These are phyloP conservation scores for Subanguina moxae DNA, from an alignment of 1,140 invertebrate genomes.

Conservation along the genomic window DNA sequence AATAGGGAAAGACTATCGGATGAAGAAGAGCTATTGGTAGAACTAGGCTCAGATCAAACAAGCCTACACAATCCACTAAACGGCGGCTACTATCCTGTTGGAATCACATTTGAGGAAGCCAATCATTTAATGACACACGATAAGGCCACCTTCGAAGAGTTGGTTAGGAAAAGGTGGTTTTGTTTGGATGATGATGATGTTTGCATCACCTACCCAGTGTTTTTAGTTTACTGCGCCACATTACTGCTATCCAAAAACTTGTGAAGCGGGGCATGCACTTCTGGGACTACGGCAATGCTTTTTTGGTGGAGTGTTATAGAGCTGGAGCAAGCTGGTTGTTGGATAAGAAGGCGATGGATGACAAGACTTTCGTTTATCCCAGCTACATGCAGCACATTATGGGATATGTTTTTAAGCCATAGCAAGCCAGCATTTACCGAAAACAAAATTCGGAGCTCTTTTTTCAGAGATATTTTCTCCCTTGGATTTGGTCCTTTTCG, in stretches of 20 bases:
- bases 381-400: constrained; percentile 73
- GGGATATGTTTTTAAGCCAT: constrained; percentile 64
- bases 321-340: constrained; percentile 62
- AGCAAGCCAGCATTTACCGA: neutral
- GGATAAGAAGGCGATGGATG: constrained; percentile 56
- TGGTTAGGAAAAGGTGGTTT: constrained; percentile 66
- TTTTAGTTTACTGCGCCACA: constrained; percentile 65
- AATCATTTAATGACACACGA: constrained; percentile 64
- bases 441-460: too few relatives aligned
- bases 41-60: constrained; percentile 71
- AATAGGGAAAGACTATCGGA: constrained; percentile 66
- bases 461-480: constrained; percentile 69
- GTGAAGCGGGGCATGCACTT: constrained; percentile 66
- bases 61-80: constrained; percentile 69
- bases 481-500: constrained; percentile 72
- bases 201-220: neutral
- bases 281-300: constrained; percentile 73
- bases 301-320: constrained; percentile 68
- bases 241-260: constrained; percentile 67
- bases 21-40: constrained; percentile 67
- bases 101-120: constrained; percentile 63
- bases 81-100: constrained; percentile 70
- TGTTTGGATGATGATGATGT: constrained; percentile 4
- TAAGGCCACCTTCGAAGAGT: constrained; percentile 63
- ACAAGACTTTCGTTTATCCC: constrained; percentile 67